These are phyloP conservation scores for Trichonephila clavata DNA, from an alignment of 1,140 invertebrate species.

Conservation along the genomic window DNA sequence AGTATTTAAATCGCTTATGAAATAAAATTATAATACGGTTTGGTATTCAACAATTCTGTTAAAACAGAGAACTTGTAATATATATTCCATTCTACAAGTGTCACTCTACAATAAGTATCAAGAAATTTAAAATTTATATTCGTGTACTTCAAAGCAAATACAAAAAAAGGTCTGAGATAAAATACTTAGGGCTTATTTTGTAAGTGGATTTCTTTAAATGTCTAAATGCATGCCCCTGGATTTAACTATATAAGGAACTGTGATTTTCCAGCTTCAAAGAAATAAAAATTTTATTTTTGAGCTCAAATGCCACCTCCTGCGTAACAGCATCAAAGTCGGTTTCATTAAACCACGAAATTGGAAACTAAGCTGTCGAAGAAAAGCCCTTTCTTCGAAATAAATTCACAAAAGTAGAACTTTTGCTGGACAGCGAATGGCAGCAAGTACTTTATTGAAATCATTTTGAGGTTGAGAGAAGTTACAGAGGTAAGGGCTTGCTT, in stretches of 20 bases:
- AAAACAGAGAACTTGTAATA: no score
- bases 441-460: slow-evolving; percentile 49
- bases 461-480: slow-evolving; percentile 11
- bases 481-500: neutral
- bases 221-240: neutral
- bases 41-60: no score
- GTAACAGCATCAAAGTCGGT: slow-evolving; percentile 20
- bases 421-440: slow-evolving; percentile 12
- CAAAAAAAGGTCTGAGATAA: neutral
- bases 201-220: neutral
- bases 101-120: no score
- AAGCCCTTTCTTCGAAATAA: slow-evolving; percentile 7
- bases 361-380: slow-evolving; percentile 37
- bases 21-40: no score
- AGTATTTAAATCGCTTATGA: no score
- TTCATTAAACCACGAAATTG: slow-evolving; percentile 40
- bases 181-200: neutral
- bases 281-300: neutral
- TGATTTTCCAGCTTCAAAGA: neutral
- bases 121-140: neutral
- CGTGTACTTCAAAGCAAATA: neutral
- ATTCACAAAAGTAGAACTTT: slow-evolving; percentile 30
- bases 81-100: no score
- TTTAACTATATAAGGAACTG: neutral
- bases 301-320: neutral